A percentile compares a stretch with the other conserved stretches of the same genome.
Conservation (phyloP, 2,888 invertebrate species). For the Rotaria magnacalcarata region DNA sequence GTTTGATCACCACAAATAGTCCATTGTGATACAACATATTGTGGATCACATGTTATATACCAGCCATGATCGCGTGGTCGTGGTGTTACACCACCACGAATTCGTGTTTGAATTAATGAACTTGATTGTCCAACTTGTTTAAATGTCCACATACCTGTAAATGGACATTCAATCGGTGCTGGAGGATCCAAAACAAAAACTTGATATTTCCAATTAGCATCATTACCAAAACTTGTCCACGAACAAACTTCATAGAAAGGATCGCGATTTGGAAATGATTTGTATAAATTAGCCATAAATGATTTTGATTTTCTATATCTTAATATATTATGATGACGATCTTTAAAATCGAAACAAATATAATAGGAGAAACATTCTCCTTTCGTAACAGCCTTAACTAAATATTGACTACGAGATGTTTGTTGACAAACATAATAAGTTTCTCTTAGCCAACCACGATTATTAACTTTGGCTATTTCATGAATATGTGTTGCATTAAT, state of each 20-base stretch:
- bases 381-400: constrained; percentile 92
- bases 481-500: constrained; percentile 94
- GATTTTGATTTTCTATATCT: constrained; percentile 66
- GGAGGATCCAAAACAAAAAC: constrained; percentile 64
- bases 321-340: constrained; percentile 88
- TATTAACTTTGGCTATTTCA: constrained; percentile 76
- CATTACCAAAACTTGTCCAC: constrained; percentile 57
- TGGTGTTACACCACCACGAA: no score
- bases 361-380: constrained; percentile 82
- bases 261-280: constrained; percentile 38
- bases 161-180: constrained; percentile 83
- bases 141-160: constrained; percentile 84
- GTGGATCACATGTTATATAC: constrained; percentile 37
- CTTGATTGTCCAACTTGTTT: no score
- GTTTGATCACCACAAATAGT: constrained; percentile 78
- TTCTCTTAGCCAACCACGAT: constrained; percentile 61
- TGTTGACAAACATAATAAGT: no score
- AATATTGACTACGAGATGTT: constrained; percentile 78
- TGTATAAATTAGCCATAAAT: constrained; percentile 45
- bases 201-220: constrained; percentile 58
- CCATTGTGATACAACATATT: constrained; percentile 47
- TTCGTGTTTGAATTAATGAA: no score
- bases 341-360: constrained; percentile 90
- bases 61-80: no score
- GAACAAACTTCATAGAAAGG: constrained; percentile 57